Conservation (phyloP, 2,888 invertebrate species). For the Mayetiola destructor region DNA sequence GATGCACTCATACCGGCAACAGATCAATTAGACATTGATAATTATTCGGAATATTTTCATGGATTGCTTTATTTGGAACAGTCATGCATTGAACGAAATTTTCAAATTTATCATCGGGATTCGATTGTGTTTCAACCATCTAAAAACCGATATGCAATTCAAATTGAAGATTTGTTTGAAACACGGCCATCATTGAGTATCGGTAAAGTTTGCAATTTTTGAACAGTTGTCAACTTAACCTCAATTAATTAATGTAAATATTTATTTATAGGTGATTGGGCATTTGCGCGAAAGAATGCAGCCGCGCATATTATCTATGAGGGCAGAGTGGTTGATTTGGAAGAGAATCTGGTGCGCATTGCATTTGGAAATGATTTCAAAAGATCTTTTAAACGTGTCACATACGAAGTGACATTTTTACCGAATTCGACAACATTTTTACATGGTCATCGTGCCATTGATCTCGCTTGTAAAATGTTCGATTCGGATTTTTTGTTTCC, state of each 20-base stretch:
- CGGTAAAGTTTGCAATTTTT: constrained; percentile 42
- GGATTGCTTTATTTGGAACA: constrained; percentile 61
- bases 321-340: constrained; percentile 41
- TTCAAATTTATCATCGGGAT: no score
- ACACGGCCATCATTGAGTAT: constrained; percentile 68
- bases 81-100: no score
- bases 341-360: constrained; percentile 51
- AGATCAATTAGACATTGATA: no score
- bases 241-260: neutral
- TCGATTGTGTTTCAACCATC: no score
- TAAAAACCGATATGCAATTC: no score
- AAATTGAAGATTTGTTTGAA: constrained; percentile 77
- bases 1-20: no score
- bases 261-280: neutral
- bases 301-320: neutral
- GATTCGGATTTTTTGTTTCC: constrained; percentile 62
- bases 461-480: constrained; percentile 44
- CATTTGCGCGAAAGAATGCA: neutral
- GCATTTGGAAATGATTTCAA: constrained; percentile 47
- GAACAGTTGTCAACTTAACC: neutral
- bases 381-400: constrained; percentile 53
- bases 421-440: constrained; percentile 45
- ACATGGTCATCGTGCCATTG: constrained; percentile 60
- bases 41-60: constrained; percentile 58
- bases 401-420: constrained; percentile 59